Evolutionary conservation across 1,140 invertebrate species (phyloP), one percentile per base, ranked within the genome.

Genomic region (Delia radicum): DNA sequence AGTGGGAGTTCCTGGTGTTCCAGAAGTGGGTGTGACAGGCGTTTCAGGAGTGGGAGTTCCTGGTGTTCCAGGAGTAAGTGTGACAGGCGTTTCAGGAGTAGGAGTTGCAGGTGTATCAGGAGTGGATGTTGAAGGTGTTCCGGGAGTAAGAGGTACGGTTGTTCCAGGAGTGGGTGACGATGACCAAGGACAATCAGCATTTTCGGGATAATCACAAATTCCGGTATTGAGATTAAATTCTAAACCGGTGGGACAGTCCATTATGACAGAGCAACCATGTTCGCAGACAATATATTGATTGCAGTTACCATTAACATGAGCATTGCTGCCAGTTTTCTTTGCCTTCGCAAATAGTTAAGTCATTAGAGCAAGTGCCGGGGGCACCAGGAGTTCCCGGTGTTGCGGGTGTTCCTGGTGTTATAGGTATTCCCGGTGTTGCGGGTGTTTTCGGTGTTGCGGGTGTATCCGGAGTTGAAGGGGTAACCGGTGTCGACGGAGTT

Each of bases 191-290:
- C 75, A 76, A 12, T 74, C 31, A 12, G 62, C 75, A 28, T 74
- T 74, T 48, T 55, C 46, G 3, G 75, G 72, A 71, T 69, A 76
- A 33, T 76, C 75, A 69, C 75, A 76, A 27, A 31, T 29, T 1
- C 21, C n/a, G n/a, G 72, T 74, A 10, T 15, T 24, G 0, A 61
- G 13, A 42, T 76, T 74, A 33, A 27, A 76, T 29, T 69, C 42
- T 28, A 76, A 69, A 37, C 71, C 71, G 55, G 69, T 76, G 15
- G 72, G 63, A 15, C 75, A 76, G 28, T 24, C 42, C 15, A 76
- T 42, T 2, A 76, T 65, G 28, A 24, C 42, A n/a, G 71, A 29
- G 18, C 62, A 73, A 2, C 33, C 48, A 13, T 27, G 29, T 13
- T 42, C 31, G 24, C 75, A 76, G 26, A 76, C 69, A 37, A 73